Evolutionary conservation across 1,140 invertebrate genomes (phyloP).

Genomic region (Musca vetustissima): DNA sequence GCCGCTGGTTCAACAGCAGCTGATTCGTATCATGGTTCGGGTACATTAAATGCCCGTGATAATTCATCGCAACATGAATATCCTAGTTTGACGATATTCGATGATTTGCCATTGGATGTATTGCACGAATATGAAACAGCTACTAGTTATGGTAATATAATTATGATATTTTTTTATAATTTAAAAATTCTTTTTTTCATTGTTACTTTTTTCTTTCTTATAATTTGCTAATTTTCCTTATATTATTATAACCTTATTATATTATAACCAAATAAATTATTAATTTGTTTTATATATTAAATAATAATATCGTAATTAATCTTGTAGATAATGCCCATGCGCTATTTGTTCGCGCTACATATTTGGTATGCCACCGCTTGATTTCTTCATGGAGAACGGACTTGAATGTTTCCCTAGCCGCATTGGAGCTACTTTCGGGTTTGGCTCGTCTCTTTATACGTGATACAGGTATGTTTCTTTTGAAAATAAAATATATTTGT

Average conservation of each 20-base stretch:
- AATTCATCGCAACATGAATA: slow-evolving; percentile 48
- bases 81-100: slow-evolving; percentile 51
- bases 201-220: too few species aligned
- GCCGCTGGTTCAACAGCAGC: slow-evolving; percentile 24
- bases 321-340: slow-evolving; percentile 60
- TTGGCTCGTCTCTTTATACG: slow-evolving; percentile 82
- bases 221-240: too few species aligned
- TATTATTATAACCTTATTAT: neutral
- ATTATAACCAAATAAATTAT: too few species aligned
- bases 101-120: slow-evolving; percentile 54
- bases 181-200: too few species aligned
- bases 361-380: slow-evolving; percentile 89
- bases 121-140: slow-evolving; percentile 48
- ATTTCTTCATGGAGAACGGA: slow-evolving; percentile 96
- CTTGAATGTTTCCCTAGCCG: slow-evolving; percentile 91
- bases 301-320: too few species aligned
- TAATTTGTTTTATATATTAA: too few species aligned
- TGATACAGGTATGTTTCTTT: slow-evolving; percentile 71
- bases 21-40: slow-evolving; percentile 15
- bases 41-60: slow-evolving; percentile 35
- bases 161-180: slow-evolving; percentile 24
- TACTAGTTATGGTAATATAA: slow-evolving; percentile 49
- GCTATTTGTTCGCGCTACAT: slow-evolving; percentile 86
- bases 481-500: slow-evolving; percentile 9
- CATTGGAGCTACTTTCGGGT: slow-evolving; percentile 86